Evolutionary conservation across 2,113 vertebrate species (phyloP).

Genomic region (Chloropsis hardwickii): DNA sequence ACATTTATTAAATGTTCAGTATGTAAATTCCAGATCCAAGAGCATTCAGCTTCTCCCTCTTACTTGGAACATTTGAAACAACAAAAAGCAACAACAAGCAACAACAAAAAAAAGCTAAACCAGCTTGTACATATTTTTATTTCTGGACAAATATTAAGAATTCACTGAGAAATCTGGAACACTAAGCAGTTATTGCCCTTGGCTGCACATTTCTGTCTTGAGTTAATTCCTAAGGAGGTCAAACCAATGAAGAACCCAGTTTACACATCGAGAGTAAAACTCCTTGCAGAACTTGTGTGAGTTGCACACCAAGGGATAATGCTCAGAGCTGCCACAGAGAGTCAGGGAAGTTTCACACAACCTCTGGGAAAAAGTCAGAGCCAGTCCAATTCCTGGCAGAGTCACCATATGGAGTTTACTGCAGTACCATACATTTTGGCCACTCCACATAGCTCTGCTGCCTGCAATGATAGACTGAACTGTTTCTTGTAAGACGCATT

Average conservation of each 20-base stretch:
- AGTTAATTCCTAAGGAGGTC: not conserved
- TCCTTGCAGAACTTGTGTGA: not conserved
- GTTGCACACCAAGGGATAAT: not conserved
- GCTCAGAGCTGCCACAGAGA: conserved; percentile 30
- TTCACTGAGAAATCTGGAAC: not conserved
- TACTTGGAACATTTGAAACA: not conserved
- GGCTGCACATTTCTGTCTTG: not conserved
- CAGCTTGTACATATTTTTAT: not conserved
- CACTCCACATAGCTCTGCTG: conserved; percentile 12
- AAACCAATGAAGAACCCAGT: not conserved
- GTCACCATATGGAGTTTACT: conserved; percentile 53
- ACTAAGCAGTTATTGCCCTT: conserved; percentile 8
- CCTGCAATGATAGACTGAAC: conserved; percentile 31
- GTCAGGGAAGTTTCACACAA: conserved; percentile 44
- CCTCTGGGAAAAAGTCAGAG: not conserved
- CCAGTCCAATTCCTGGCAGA: conserved; percentile 27
- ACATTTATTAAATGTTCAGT: not conserved
- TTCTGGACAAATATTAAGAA: conserved; percentile 12
- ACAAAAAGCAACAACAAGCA: not conserved
- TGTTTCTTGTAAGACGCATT: not conserved
- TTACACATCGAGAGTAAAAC: not conserved
- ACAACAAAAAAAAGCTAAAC: conserved; percentile 20
- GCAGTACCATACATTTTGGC: conserved; percentile 47
- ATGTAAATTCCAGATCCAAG: not conserved
- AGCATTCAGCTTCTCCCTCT: not conserved